phyloP scores from a whole-genome alignment of 2,113 vertebrate species.

The Tychaedon coryphoeus region DNA sequence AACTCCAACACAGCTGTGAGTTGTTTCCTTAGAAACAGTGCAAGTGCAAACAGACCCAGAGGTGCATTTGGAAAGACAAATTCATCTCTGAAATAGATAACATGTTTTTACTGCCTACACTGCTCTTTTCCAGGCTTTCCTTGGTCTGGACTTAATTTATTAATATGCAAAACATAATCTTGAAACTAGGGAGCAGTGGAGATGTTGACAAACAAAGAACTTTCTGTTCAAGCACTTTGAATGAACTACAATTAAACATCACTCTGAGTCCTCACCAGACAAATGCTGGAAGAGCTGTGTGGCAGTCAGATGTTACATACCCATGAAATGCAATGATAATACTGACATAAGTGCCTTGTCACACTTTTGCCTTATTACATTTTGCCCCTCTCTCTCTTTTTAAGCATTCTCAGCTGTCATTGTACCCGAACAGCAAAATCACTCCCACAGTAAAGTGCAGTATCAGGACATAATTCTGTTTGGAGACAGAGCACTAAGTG shows the following conservation, averaged over 20 bases:
- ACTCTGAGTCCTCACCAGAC: neutral
- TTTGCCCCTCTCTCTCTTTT: neutral
- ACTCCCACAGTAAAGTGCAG: neutral
- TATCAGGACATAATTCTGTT: neutral
- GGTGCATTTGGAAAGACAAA: neutral
- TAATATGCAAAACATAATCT: slow-evolving; percentile 20
- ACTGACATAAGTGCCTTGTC: neutral
- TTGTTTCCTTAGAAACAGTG: neutral
- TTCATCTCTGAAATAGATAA: neutral
- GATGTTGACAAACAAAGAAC: neutral
- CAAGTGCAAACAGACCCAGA: neutral
- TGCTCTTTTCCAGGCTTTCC: neutral
- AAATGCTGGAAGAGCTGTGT: neutral
- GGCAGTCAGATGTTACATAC: neutral
- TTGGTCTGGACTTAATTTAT: slow-evolving; percentile 3
- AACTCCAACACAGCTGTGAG: neutral
- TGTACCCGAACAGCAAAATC: neutral
- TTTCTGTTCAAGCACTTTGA: neutral
- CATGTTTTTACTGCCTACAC: neutral
- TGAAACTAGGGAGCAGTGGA: neutral
- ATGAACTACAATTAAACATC: neutral
- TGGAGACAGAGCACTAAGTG: neutral
- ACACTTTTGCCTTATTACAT: slow-evolving; percentile 3
- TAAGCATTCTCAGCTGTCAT: slow-evolving; percentile 34
- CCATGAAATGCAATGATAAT: neutral